Base-by-base conservation (phyloP, 1,140 invertebrate species). In the Rhopalosiphum maidis region DNA sequence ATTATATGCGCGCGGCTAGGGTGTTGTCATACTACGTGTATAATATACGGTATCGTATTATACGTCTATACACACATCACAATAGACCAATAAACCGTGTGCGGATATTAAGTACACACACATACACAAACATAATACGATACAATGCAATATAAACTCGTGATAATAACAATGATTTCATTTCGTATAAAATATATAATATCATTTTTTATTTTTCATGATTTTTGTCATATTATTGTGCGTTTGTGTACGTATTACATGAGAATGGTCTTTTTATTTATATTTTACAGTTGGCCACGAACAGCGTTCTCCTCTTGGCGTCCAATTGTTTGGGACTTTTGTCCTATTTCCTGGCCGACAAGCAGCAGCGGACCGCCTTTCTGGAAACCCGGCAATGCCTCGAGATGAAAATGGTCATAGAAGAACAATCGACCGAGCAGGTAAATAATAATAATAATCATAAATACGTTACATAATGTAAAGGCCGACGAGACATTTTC, bases 381-480 rank as follows among this genome's bases (percentile, higher is more conserved):
- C 95, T 98, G 60, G 98, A 99, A 95, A 98, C 98, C 2, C 97
- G 98, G 94, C 97, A 98, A 95, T 98, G 98, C 94, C 96, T 99
- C 87, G 97, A 98, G 95, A 97, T 98, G 94, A 99, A 99, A 95
- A 96, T 98, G 93, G 97, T 98, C 46, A 98, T 99, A 93, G 98
- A 99, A 95, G 98, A 99, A 95, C 98, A 99, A 95, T 98, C 98
- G 91, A 97, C 97, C 68, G 98, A 99, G 95, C 98, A 98, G 96
- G 98, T 98, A 94, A 95, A 94, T 77, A 93, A 93, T 22, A 30
- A 51, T 85, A 85, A 51, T 85, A 85, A 85, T 41, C 3, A n/a
- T n/a, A 77, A 77, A 35, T 9, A 15, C n/a, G 60, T 77, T 77
- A 18, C 60, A 35, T 35, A 77, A 77, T n/a, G 21, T n/a, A n/a